Conservation (phyloP, 92 coral and sea anemone genomes). For the Heteractis magnifica region DNA sequence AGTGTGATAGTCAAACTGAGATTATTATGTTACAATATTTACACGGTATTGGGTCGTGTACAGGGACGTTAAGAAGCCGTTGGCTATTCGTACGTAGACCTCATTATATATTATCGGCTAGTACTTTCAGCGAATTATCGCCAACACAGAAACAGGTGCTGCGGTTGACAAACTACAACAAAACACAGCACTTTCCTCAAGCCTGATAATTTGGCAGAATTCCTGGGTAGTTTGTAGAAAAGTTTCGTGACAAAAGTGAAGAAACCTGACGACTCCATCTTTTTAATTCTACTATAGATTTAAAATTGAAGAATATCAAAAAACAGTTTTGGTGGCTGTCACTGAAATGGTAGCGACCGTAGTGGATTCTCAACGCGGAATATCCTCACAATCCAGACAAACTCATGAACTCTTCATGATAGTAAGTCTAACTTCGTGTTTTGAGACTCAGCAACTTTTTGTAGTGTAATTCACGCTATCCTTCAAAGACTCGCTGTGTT, state of each 20-base stretch:
- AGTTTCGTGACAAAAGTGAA: background rate
- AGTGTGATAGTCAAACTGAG: background rate
- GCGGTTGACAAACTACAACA: conserved; percentile 26
- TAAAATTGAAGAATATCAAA: background rate
- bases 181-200: background rate
- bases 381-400: background rate
- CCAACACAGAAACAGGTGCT: conserved; percentile 18
- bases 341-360: background rate
- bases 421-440: background rate
- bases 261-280: background rate
- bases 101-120: conserved; percentile 19
- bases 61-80: background rate
- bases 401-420: background rate
- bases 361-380: background rate
- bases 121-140: conserved; percentile 16
- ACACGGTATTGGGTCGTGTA: background rate
- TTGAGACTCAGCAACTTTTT: background rate
- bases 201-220: conserved; percentile 10
- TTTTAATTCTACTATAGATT: background rate
- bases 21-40: background rate
- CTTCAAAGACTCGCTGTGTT: background rate
- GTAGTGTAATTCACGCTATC: background rate
- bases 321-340: background rate
- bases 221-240: conserved; percentile 8
- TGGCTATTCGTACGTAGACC: conserved; percentile 5